phyloP scores from a whole-genome alignment of 2,888 invertebrate species.

The Drosophila tanythrix region DNA sequence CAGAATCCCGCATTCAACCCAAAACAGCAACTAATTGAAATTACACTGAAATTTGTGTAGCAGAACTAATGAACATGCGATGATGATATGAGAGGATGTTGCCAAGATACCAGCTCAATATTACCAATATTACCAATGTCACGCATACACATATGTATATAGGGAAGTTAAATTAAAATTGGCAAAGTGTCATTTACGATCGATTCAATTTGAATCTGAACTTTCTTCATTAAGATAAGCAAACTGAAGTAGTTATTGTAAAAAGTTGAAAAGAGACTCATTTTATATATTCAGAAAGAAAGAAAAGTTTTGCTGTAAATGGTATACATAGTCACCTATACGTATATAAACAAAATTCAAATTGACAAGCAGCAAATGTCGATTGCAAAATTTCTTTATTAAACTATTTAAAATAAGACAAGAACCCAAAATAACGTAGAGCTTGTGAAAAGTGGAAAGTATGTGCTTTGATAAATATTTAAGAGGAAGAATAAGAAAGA shows the following conservation, averaged over 20 bases:
- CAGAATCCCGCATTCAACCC: constrained; percentile 48
- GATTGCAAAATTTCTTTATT: neutral
- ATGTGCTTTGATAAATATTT: neutral
- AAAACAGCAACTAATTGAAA: constrained; percentile 38
- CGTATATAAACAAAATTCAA: neutral
- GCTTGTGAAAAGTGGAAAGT: neutral
- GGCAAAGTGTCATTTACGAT: neutral
- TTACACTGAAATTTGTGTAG: constrained; percentile 28
- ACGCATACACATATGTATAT: neutral
- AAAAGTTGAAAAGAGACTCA: neutral
- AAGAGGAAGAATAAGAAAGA: neutral
- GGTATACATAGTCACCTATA: neutral
- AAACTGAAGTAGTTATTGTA: neutral
- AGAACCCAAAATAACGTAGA: neutral
- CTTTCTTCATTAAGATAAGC: neutral
- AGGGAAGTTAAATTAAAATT: neutral
- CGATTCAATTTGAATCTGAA: neutral
- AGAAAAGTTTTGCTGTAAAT: neutral
- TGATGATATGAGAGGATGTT: constrained; percentile 7
- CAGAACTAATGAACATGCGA: constrained; percentile 25
- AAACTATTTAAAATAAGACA: neutral
- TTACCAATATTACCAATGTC: neutral
- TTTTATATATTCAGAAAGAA: neutral
- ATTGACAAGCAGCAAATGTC: neutral
- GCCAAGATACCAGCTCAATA: neutral